Percentiles rank a stretch among this genome's conserved stretches.
These are phyloP conservation scores for Diploscapter pachys DNA, from an alignment of 1,140 invertebrate species.

Conservation along the genomic window DNA sequence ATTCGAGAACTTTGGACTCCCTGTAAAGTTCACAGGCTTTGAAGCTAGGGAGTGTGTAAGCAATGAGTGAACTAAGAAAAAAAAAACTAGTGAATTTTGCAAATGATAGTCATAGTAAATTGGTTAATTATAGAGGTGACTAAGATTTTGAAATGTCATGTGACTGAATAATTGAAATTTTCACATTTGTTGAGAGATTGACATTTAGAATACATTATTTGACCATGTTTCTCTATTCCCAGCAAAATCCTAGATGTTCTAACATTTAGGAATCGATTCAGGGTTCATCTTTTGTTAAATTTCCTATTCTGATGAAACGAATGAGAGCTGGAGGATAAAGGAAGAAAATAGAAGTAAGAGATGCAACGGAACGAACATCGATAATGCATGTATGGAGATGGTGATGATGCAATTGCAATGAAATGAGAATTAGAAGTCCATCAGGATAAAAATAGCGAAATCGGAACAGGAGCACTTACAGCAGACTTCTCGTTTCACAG, in stretches of 20 bases:
- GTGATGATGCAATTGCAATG: background rate
- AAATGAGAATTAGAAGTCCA: background rate
- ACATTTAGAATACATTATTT: no score
- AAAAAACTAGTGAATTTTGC: background rate
- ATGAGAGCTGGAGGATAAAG: constrained; percentile 1
- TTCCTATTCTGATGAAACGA: background rate
- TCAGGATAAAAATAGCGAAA: constrained; percentile 3
- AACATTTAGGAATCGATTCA: no score
- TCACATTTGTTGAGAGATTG: no score
- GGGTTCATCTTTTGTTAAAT: no score
- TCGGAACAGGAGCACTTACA: constrained; percentile 29
- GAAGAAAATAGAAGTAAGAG: constrained; percentile 7
- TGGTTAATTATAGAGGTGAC: no score
- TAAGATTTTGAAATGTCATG: no score
- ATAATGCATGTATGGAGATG: background rate
- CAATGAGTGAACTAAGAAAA: background rate
- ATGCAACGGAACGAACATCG: background rate
- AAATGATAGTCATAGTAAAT: background rate
- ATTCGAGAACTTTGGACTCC: no score
- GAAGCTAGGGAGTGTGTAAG: background rate
- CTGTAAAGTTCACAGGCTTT: constrained; percentile 7
- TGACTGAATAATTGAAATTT: no score
- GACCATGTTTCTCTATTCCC: no score
- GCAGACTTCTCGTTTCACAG: constrained; percentile 45
- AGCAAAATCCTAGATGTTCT: no score